Evolutionary conservation across 2,797 vertebrate species (phyloP), one percentile per base, ranked within the genome.

Genomic region (Sebastes umbrosus): DNA sequence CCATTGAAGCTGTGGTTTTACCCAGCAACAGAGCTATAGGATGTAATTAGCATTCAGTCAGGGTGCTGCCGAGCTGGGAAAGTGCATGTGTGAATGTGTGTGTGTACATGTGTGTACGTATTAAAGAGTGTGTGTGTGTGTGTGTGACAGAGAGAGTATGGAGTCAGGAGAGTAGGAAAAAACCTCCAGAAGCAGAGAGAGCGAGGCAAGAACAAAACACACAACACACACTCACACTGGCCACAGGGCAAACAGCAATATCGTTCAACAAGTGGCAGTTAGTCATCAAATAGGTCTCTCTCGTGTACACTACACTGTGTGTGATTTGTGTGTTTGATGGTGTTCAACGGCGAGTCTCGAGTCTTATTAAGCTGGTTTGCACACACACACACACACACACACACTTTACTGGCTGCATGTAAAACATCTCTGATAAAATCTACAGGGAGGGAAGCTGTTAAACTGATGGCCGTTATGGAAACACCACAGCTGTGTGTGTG

Each of bases 11-110:
- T 43, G 39, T 9, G 16, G 36, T 73, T 86, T 80, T 70, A 88
- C 88, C 86, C 82, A 36, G 87, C 73, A 85, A 90, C 90, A 87
- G 50, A 74, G 55, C 81, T 89, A 86, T 91, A 91, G 88, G 82
- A 77, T 90, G 84, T 69, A 85, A 91, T 93, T 92, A 91, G 75
- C 70, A 92, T 91, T 91, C 91, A 71, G 67, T 50, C 13, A 9
- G 71, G 34, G 63, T 80, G 65, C 64, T 50, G 65, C 18, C 0
- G 13, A 52, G 29, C 55, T 69, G 50, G 36, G 57, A 72, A 50
- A 63, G 22, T 39, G 55, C 16, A 8, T 57, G 70, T 71, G 64
- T 77, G 62, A 31, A 22, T n/a, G n/a, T 25, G 60, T 68, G 66
- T 63, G 39, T 20, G 5, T 27, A 3, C 2, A 18, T 29, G 57